Base-by-base conservation (phyloP, 2,113 vertebrate genomes). In the Charadrius vociferus region DNA sequence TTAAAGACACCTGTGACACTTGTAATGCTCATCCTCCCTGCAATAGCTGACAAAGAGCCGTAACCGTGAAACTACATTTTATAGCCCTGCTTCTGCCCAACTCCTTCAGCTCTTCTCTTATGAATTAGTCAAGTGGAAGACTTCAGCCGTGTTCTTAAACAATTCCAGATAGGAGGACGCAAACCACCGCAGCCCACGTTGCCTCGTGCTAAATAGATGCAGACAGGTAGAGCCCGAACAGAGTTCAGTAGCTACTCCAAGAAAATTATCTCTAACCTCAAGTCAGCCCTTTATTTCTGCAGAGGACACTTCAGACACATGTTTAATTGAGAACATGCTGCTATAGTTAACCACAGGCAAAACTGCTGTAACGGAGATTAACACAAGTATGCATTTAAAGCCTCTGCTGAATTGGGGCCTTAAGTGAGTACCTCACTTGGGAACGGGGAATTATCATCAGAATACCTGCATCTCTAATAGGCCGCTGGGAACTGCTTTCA, bases 261-360 rank as follows among this genome's bases (percentile, higher is more conserved):
- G 37, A 56, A 94, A 96, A 90, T 91, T 66, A 75, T 82, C 77
- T 80, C 73, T 85, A 87, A 85, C 89, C 78, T 70, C 81, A 95
- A 88, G 74, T 80, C 84, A 95, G 74, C n/a, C 62, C n/a, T 91
- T 85, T 80, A 68, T 43, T 95, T 91, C 89, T 96, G 62, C 87
- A 95, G 78, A 91, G 55, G 75, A 93, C 88, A 80, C 62, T 73
- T 77, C 66, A 94, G 81, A 91, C 77, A 87, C 34, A 18, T 41
- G 52, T 71, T 93, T 93, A 94, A 95, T 66, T 91, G 81, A 93
- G 79, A 94, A 93, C 93, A 95, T 4, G 3, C 66, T 85, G 53
- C 74, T 62, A 16, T 23, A 95, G 86, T 68, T 93, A 97, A 96
- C 84, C 93, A 95, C 84, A 77, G 70, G 84, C 86, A 87, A 94